A percentile compares a stretch with the other conserved stretches of the same genome.
Conservation (phyloP, 2,113 vertebrate genomes). For the Cricetomys ansorgei region DNA sequence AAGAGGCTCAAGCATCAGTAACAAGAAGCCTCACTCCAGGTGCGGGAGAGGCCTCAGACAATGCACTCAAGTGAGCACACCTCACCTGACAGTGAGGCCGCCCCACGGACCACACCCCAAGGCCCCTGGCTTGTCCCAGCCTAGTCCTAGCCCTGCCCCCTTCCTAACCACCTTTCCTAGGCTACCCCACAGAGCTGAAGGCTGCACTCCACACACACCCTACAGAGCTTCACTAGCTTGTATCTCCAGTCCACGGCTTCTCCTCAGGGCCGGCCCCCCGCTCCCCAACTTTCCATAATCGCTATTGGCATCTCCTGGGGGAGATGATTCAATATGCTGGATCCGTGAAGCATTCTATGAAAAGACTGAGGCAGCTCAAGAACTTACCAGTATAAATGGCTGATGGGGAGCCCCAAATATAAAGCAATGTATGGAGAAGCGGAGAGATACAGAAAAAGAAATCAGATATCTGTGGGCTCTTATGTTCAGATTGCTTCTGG, state of each 20-base stretch:
- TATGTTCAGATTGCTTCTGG: not conserved
- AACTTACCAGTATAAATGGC: not conserved
- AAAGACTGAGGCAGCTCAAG: not conserved
- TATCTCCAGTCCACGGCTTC: not conserved
- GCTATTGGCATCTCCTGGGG: too few relatives aligned
- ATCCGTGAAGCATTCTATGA: not conserved
- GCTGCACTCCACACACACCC: not conserved
- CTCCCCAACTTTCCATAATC: not conserved
- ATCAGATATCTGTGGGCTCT: fast-evolving
- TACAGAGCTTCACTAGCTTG: not conserved
- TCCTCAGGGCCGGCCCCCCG: not conserved
- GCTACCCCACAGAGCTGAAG: not conserved
- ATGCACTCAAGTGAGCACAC: not conserved
- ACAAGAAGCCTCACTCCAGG: fast-evolving
- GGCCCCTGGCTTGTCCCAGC: not conserved
- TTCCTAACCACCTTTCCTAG: not conserved
- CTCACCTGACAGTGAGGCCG: not conserved
- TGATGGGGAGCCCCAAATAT: too few relatives aligned
- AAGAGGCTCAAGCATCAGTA: not conserved
- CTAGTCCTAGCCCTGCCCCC: not conserved
- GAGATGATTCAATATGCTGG: not conserved
- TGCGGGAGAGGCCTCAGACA: not conserved
- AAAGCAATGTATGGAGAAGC: not conserved
- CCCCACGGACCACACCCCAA: not conserved
- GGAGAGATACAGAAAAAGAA: not conserved